Evolutionary conservation across 2,113 vertebrate genomes (phyloP).

Genomic region (Tetrao urogallus): DNA sequence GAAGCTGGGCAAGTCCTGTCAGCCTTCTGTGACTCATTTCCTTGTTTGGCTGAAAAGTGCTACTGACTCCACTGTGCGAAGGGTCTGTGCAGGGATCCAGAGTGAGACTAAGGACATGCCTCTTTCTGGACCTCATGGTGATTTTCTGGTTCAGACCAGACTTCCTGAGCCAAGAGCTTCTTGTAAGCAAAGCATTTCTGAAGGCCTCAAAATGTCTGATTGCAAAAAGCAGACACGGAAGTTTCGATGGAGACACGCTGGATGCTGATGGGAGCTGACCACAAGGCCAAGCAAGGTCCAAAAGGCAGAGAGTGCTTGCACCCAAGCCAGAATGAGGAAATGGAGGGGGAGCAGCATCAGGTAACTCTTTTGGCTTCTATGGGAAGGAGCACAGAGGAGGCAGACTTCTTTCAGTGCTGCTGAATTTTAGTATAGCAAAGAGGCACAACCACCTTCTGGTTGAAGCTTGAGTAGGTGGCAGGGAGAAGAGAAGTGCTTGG

Average conservation of each 20-base stretch:
- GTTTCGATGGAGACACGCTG: neutral
- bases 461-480: neutral
- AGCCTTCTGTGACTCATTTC: neutral
- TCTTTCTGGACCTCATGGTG: neutral
- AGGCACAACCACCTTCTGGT: neutral
- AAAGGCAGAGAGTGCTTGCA: neutral
- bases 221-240: neutral
- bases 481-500: neutral
- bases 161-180: neutral
- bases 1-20: neutral
- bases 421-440: neutral
- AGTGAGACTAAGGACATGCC: neutral
- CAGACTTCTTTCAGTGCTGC: neutral
- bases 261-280: accelerated
- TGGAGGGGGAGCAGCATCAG: neutral
- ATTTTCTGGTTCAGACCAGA: neutral
- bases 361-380: neutral
- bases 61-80: neutral
- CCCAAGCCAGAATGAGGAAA: neutral
- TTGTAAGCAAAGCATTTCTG: neutral
- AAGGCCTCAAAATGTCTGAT: neutral
- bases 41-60: neutral
- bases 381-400: neutral
- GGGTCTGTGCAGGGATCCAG: neutral
- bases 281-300: neutral